Conservation (phyloP, 2,797 vertebrate species). For the Danio jaintianensis region DNA sequence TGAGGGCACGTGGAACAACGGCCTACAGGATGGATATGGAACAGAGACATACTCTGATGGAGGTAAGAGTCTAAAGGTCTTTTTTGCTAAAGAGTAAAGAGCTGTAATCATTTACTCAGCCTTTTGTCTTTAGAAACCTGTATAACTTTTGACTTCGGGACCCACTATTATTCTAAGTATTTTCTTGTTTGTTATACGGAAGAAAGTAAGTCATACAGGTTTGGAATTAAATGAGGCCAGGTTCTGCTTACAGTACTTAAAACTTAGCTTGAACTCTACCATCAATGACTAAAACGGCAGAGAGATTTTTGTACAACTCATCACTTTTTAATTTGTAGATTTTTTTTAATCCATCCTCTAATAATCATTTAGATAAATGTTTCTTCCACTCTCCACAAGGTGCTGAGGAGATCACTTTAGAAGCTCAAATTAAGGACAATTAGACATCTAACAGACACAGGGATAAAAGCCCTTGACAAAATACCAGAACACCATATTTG, state of each 20-base stretch:
- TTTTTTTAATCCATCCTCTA: constrained; percentile 23
- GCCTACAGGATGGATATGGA: constrained; percentile 97
- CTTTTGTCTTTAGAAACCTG: neutral
- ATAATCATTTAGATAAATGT: constrained; percentile 33
- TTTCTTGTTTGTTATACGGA: neutral
- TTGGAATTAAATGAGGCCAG: neutral
- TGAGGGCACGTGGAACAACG: constrained; percentile 98
- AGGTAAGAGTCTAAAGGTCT: constrained; percentile 80
- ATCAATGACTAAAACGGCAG: neutral
- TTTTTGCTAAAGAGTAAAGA: neutral
- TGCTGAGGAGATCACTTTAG: constrained; percentile 53
- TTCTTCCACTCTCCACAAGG: constrained; percentile 34
- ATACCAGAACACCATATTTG: neutral
- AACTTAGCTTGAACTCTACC: neutral
- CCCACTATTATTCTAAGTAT: neutral
- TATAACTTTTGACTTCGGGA: neutral
- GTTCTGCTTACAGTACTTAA: no score
- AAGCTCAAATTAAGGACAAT: constrained; percentile 57
- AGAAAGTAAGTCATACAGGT: constrained; percentile 4
- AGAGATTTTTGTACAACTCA: constrained; percentile 25
- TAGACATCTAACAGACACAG: constrained; percentile 6
- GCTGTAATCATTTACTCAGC: neutral
- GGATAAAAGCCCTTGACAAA: neutral
- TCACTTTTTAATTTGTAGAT: constrained; percentile 54
- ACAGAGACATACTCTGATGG: constrained; percentile 98